These are phyloP conservation scores for Shargacucullia verbasci DNA, from an alignment of 2,888 invertebrate species.

Conservation along the genomic window DNA sequence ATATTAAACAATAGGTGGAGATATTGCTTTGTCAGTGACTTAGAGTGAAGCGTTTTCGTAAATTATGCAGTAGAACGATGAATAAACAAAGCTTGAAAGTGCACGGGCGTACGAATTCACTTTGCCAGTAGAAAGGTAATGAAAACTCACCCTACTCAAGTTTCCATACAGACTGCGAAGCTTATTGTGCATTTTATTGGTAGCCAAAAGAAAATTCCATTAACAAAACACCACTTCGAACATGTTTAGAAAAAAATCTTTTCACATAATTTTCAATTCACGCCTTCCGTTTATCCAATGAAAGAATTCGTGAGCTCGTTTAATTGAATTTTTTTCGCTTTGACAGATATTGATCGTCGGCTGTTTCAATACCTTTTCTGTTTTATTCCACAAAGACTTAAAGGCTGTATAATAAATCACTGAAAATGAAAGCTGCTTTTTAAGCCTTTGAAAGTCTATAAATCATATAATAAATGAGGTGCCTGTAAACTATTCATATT, in stretches of 20 bases:
- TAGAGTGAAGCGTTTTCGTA: conserved; percentile 13
- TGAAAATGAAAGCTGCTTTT: conserved; percentile 78
- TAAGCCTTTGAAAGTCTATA: conserved; percentile 77
- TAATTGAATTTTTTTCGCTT: conserved; percentile 83
- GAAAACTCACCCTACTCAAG: conserved; percentile 16
- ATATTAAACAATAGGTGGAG: conserved; percentile 15
- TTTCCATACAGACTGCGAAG: conserved; percentile 23
- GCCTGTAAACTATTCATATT: conserved; percentile 62
- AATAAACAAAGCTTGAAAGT: conserved; percentile 20
- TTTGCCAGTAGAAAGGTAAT: conserved; percentile 3
- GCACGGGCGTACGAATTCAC: conserved; percentile 7
- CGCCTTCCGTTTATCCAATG: conserved; percentile 80
- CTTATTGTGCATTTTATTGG: conserved; percentile 67
- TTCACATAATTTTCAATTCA: conserved; percentile 82
- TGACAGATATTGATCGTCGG: conserved; percentile 84
- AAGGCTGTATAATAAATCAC: conserved; percentile 80
- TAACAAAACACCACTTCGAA: conserved; percentile 74
- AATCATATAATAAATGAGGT: conserved; percentile 78
- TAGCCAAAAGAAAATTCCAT: conserved; percentile 67
- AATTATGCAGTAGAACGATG: conserved; percentile 12
- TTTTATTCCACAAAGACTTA: conserved; percentile 82
- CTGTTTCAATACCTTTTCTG: conserved; percentile 80
- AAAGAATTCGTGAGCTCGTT: conserved; percentile 78
- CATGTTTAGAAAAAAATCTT: conserved; percentile 72
- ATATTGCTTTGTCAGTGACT: conserved; percentile 25